Evolutionary conservation across 2,113 vertebrate genomes (phyloP).

Genomic region (Steatornis caripensis): DNA sequence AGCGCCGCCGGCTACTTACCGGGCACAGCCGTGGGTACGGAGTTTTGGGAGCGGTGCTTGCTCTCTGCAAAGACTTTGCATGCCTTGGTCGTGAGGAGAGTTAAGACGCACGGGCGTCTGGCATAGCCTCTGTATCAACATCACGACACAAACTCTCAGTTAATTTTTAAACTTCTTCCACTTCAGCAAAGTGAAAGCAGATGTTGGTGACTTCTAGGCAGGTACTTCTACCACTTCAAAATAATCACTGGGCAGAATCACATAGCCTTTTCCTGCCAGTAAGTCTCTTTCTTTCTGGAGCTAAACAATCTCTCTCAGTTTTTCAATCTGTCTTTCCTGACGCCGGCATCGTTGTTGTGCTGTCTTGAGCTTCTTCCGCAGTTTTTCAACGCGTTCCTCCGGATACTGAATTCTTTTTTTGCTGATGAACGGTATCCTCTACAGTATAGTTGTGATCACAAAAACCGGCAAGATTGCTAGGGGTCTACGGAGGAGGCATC

Average conservation of each 20-base stretch:
- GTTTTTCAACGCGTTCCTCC: slow-evolving; percentile 87
- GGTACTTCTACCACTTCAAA: slow-evolving; percentile 81
- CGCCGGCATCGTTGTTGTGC: slow-evolving; percentile 89
- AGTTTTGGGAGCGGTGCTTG: neutral
- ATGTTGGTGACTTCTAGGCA: slow-evolving; percentile 42
- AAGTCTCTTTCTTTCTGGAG: slow-evolving; percentile 77
- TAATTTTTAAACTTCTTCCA: slow-evolving; percentile 46
- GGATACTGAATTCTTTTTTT: slow-evolving; percentile 88
- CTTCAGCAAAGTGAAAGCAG: slow-evolving; percentile 26
- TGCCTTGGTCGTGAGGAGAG: neutral
- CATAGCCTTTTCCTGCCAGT: slow-evolving; percentile 72
- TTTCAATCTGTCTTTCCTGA: slow-evolving; percentile 90
- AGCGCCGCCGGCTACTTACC: too few relatives aligned
- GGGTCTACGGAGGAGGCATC: slow-evolving; percentile 79
- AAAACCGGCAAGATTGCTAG: slow-evolving; percentile 80
- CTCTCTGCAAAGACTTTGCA: neutral
- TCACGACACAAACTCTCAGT: neutral
- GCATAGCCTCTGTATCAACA: too few relatives aligned
- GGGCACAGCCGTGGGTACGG: fast-evolving
- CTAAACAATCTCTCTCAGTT: slow-evolving; percentile 78
- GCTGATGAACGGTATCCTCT: slow-evolving; percentile 87
- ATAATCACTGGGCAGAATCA: slow-evolving; percentile 79
- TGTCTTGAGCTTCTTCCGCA: slow-evolving; percentile 91
- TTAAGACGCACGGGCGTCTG: neutral
- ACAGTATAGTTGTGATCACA: slow-evolving; percentile 95